Evolutionary conservation across 2,888 invertebrate species (phyloP), one percentile per base, ranked within the genome.

Genomic region (Panorpa germanica): DNA sequence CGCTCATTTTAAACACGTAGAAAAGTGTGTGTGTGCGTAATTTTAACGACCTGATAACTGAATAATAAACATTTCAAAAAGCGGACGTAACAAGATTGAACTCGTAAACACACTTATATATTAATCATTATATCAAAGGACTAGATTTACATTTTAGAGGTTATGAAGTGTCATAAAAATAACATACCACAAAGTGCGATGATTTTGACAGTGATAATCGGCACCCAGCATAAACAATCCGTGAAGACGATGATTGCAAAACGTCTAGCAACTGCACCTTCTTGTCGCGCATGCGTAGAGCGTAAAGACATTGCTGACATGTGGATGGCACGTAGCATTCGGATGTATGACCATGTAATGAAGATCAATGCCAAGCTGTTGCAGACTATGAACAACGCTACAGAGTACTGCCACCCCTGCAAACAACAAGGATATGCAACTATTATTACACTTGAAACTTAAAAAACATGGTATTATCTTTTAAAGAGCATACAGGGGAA

Each of bases 201-300:
- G 32, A 63, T 37, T 45, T 68, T 68, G 23, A 66, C 60, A 15
- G 58, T 40, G 21, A 68, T 63, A 17, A 68, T 56, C 3, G 68
- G 67, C 31, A 66, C 52, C 67, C 67, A 69, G 43, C 67, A 68
- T 22, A 62, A 46, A 40, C 64, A 65, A 41, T 68, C 66, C 0
- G 66, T 67, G 25, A 59, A 52, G 14, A 68, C 63, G 39, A 68
- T 67, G 18, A 67, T 52, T 5, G 60, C 64, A 40, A 68, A 66
- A 44, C 67, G 50, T 41, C 63, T 61, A 9, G 65, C 64, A 19
- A 68, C 61, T 10, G 62, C 59, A 29, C 59, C 53, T 34, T 67
- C 66, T 34, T 65, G 60, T 10, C 54, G 57, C 38, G 63, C 61
- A 38, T 65, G 55, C 3, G 65, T 66, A 25, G 63, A 63, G 9